Evolutionary conservation across 2,797 vertebrate genomes (phyloP).

Genomic region (Ceyx erithaca): DNA sequence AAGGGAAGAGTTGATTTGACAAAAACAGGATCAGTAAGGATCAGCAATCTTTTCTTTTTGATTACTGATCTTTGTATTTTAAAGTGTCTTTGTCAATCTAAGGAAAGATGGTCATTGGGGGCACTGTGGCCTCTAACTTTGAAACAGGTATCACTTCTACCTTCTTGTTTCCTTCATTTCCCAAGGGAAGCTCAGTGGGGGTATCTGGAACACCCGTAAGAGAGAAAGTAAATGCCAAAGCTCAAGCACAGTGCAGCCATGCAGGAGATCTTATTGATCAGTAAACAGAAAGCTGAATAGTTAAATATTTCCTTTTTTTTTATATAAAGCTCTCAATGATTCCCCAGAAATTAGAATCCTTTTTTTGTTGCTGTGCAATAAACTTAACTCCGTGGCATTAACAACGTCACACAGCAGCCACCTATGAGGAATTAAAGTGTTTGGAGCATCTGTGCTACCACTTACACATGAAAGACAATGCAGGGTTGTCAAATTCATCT

Average conservation of each 20-base stretch:
- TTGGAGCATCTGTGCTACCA: slow-evolving; percentile 34
- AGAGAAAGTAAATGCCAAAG: background rate
- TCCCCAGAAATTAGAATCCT: background rate
- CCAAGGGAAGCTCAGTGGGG: background rate
- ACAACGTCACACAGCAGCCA: slow-evolving; percentile 1
- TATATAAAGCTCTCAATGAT: background rate
- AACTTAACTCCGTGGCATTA: slow-evolving; percentile 10
- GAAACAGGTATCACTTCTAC: background rate
- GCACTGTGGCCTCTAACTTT: background rate
- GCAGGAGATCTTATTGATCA: background rate
- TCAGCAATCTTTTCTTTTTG: no score
- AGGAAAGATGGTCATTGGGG: background rate
- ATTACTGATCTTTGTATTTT: background rate
- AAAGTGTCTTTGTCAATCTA: background rate
- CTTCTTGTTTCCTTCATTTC: background rate
- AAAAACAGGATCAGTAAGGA: background rate
- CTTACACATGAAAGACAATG: slow-evolving; percentile 46
- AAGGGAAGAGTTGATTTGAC: background rate
- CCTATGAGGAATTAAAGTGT: slow-evolving; percentile 19
- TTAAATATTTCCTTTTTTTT: slow-evolving; percentile 21
- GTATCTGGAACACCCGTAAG: background rate
- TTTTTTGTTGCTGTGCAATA: slow-evolving; percentile 11
- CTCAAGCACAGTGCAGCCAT: background rate
- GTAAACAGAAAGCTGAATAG: background rate
- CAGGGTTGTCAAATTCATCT: slow-evolving; percentile 68